A percentile compares a stretch with the other conserved stretches of the same genome.
Evolutionary conservation across 2,797 vertebrate genomes (phyloP).

Genomic region (Phalloptychus januarius): DNA sequence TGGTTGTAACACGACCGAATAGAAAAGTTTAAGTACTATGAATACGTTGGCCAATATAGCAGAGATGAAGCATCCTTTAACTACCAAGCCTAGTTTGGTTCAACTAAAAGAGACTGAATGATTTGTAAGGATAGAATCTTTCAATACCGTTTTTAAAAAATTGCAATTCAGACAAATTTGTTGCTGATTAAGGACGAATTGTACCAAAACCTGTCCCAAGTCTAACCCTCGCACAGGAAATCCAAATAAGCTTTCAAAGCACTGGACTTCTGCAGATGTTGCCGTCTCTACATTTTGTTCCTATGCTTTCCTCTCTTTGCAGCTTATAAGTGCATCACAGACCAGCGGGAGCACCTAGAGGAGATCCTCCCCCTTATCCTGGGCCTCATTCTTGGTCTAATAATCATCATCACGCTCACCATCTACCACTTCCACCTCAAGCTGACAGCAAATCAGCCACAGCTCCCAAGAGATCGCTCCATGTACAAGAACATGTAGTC

Average conservation of each 20-base stretch:
- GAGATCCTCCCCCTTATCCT: constrained; percentile 93
- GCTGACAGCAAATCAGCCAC: constrained; percentile 89
- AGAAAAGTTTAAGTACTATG: neutral
- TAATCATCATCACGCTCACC: constrained; percentile 89
- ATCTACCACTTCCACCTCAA: constrained; percentile 97
- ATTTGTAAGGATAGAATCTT: neutral
- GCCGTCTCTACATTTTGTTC: neutral
- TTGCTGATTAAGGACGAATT: neutral
- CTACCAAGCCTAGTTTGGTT: neutral
- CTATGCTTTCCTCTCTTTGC: constrained; percentile 15
- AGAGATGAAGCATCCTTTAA: neutral
- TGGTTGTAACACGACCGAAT: neutral
- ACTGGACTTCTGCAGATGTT: neutral
- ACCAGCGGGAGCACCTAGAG: constrained; percentile 93
- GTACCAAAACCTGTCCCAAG: neutral
- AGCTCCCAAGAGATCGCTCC: constrained; percentile 92
- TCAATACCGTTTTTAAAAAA: neutral
- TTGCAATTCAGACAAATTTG: neutral
- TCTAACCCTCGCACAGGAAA: too few relatives aligned
- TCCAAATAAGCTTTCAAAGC: neutral
- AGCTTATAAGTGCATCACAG: constrained; percentile 92
- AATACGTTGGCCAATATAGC: neutral
- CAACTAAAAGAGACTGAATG: neutral
- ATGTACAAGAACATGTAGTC: constrained; percentile 98
- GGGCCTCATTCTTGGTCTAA: constrained; percentile 89